phyloP scores from a whole-genome alignment of 2,113 vertebrate genomes.

The Ellobius talpinus region DNA sequence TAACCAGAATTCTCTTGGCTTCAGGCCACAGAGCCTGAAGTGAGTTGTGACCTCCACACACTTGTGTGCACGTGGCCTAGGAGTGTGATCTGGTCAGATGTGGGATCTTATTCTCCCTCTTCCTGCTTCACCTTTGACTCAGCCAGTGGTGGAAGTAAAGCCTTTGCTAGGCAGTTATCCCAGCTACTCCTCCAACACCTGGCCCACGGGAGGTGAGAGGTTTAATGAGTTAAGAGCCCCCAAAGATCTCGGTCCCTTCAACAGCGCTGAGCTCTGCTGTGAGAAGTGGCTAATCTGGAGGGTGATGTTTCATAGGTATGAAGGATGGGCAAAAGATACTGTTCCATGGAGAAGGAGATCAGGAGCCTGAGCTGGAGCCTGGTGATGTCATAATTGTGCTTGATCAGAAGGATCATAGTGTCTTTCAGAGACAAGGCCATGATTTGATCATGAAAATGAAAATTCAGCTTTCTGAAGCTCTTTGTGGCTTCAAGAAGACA shows the following conservation, averaged over 20 bases:
- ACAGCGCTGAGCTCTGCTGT: not conserved
- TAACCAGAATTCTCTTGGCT: not conserved
- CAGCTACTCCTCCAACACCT: not conserved
- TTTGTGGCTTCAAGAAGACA: constrained; percentile 95
- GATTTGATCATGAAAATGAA: constrained; percentile 94
- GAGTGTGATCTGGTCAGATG: accelerated
- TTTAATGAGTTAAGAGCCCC: not conserved
- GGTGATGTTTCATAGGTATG: constrained; percentile 90
- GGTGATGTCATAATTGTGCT: constrained; percentile 96
- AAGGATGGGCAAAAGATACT: constrained; percentile 97
- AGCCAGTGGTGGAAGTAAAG: not conserved
- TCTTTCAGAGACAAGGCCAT: constrained; percentile 92
- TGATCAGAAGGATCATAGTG: constrained; percentile 94
- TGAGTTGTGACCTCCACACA: not conserved
- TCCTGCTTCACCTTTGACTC: not conserved
- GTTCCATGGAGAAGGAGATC: constrained; percentile 97
- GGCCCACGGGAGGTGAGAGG: not conserved
- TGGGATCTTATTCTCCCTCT: not conserved
- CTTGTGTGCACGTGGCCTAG: not conserved
- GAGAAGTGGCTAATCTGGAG: constrained; percentile 38
- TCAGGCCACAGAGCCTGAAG: not conserved
- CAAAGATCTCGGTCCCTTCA: not conserved
- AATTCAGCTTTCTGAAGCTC: constrained; percentile 94
- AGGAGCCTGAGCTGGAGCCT: constrained; percentile 96
- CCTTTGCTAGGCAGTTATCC: not conserved